These are phyloP conservation scores for Melanotus villosus DNA, from an alignment of 2,888 invertebrate genomes.

Conservation along the genomic window DNA sequence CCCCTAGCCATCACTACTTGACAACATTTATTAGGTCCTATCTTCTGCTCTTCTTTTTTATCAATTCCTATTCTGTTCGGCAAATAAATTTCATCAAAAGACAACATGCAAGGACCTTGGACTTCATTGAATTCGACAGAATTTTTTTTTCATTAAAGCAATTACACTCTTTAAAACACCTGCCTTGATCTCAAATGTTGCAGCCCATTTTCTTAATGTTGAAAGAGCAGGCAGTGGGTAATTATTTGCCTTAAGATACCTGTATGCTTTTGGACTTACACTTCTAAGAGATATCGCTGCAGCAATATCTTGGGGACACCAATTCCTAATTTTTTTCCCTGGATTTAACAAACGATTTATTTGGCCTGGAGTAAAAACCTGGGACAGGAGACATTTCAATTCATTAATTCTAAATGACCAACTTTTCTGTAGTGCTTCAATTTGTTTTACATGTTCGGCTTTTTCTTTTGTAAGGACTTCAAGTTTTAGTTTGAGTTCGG, in stretches of 20 bases:
- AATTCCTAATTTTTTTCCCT: neutral
- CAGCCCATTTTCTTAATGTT: conserved; percentile 43
- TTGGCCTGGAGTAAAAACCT: too few relatives aligned
- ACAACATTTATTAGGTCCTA: conserved; percentile 50
- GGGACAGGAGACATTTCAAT: too few relatives aligned
- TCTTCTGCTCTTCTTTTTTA: too few relatives aligned
- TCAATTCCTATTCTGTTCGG: conserved; percentile 49
- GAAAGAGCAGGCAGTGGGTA: conserved; percentile 45
- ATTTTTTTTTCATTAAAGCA: conserved; percentile 44
- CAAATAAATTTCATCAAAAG: conserved; percentile 53
- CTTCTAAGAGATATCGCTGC: conserved; percentile 30
- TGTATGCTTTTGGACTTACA: conserved; percentile 21
- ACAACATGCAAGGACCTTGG: conserved; percentile 35
- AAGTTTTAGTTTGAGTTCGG: too few relatives aligned
- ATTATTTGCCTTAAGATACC: conserved; percentile 8
- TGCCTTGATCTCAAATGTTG: conserved; percentile 38
- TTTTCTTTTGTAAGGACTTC: too few relatives aligned
- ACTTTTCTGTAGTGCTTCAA: too few relatives aligned
- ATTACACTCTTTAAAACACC: conserved; percentile 48
- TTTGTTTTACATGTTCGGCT: too few relatives aligned
- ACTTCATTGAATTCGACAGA: conserved; percentile 14
- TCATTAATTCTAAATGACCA: too few relatives aligned
- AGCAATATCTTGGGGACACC: conserved; percentile 26
- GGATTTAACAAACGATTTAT: too few relatives aligned
- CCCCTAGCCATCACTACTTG: conserved; percentile 50